A percentile compares a stretch with the other conserved stretches of the same genome.
These are phyloP conservation scores for Scaptomyza cyrtandrae DNA, from an alignment of 2,888 invertebrate genomes.

Conservation along the genomic window DNA sequence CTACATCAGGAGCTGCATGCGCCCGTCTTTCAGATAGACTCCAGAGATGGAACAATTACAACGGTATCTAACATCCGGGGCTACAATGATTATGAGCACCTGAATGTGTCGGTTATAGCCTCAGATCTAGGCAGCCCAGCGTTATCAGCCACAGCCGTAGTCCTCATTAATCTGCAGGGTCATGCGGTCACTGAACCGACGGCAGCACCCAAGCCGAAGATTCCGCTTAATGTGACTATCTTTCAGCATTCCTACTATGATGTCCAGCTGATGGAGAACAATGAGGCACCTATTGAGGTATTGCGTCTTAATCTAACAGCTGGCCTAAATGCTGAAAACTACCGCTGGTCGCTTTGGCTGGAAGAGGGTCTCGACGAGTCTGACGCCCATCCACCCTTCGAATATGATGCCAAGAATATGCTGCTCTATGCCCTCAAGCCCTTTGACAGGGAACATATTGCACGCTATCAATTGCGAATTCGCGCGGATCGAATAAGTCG, in stretches of 20 bases:
- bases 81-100: slow-evolving; percentile 85
- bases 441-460: slow-evolving; percentile 90
- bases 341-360: slow-evolving; percentile 88
- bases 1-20: slow-evolving; percentile 87
- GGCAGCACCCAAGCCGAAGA: slow-evolving; percentile 56
- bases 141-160: slow-evolving; percentile 90
- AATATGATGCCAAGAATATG: slow-evolving; percentile 91
- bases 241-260: slow-evolving; percentile 91
- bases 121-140: slow-evolving; percentile 94
- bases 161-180: slow-evolving; percentile 88
- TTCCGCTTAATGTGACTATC: slow-evolving; percentile 76
- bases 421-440: slow-evolving; percentile 89
- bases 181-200: slow-evolving; percentile 75
- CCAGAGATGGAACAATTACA: slow-evolving; percentile 92
- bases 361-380: slow-evolving; percentile 85
- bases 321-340: slow-evolving; percentile 87
- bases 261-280: slow-evolving; percentile 92
- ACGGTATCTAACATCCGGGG: slow-evolving; percentile 87
- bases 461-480: slow-evolving; percentile 86
- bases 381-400: slow-evolving; percentile 86
- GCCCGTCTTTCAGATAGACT: slow-evolving; percentile 91
- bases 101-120: slow-evolving; percentile 92
- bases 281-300: slow-evolving; percentile 89
- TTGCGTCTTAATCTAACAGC: slow-evolving; percentile 91
- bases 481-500: slow-evolving; percentile 85